These are phyloP conservation scores for Anguilla marmorata DNA, from an alignment of 2,797 vertebrate genomes.

Conservation along the genomic window DNA sequence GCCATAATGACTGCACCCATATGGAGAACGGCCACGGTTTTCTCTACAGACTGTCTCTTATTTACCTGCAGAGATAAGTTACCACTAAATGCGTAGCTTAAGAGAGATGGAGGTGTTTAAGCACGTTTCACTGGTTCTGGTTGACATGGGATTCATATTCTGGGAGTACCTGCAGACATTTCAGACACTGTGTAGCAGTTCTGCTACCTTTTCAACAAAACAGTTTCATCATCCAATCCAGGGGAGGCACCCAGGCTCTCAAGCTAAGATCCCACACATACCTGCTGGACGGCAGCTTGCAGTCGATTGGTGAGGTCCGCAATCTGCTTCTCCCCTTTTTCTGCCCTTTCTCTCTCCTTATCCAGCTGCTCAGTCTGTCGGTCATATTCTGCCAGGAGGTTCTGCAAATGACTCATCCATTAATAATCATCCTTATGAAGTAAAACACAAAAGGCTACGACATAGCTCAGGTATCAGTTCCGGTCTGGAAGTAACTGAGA, in stretches of 20 bases:
- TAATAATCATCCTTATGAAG: neutral
- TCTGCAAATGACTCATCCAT: conserved; percentile 67
- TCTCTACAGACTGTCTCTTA: neutral
- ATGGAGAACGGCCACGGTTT: conserved; percentile 10
- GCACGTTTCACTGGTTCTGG: neutral
- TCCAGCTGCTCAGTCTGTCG: conserved; percentile 88
- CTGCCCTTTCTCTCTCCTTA: conserved; percentile 78
- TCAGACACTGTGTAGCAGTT: neutral
- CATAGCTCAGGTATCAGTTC: neutral
- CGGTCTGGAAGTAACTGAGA: neutral
- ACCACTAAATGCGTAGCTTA: neutral
- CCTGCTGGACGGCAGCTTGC: conserved; percentile 79
- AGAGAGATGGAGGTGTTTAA: neutral
- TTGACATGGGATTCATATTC: neutral
- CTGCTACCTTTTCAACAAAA: neutral
- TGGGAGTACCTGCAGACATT: neutral
- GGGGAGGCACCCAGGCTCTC: neutral
- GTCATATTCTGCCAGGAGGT: conserved; percentile 90
- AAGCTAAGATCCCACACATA: conserved; percentile 52
- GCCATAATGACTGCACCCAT: conserved; percentile 9
- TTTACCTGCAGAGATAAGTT: neutral
- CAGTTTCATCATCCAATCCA: neutral
- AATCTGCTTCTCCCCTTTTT: conserved; percentile 77
- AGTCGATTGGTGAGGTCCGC: conserved; percentile 85
- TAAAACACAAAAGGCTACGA: neutral